Evolutionary conservation across 2,113 vertebrate species (phyloP).

Genomic region (Craseonycteris thonglongyai): DNA sequence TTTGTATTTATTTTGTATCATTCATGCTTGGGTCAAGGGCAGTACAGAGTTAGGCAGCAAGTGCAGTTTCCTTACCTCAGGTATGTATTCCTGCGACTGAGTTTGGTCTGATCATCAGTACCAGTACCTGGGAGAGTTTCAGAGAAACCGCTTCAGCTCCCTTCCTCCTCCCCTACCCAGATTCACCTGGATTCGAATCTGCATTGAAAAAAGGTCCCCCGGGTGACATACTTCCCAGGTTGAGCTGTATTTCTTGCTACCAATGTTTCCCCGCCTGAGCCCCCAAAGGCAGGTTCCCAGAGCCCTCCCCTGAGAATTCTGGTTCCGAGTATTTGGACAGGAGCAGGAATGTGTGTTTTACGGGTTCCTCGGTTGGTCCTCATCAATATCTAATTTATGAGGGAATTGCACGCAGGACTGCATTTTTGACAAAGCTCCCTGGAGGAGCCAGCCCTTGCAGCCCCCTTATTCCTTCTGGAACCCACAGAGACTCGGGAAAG

Average conservation of each 20-base stretch:
- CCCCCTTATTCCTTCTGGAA: not conserved
- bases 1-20: too few relatives aligned
- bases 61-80: not conserved
- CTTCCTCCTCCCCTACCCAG: too few relatives aligned
- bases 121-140: not conserved
- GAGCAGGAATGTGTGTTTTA: not conserved
- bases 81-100: too few relatives aligned
- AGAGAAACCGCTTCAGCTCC: not conserved
- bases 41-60: not conserved
- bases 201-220: not conserved
- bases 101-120: too few relatives aligned
- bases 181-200: not conserved
- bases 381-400: not conserved
- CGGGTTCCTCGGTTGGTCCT: not conserved
- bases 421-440: not conserved
- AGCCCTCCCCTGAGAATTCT: not conserved
- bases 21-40: not conserved
- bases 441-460: not conserved
- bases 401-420: not conserved
- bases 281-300: not conserved
- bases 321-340: not conserved
- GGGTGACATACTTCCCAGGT: not conserved
- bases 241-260: not conserved
- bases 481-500: not conserved
- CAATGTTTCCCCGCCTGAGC: not conserved